A percentile compares a stretch with the other conserved stretches of the same genome.
These are phyloP conservation scores for Neuroterus valhalla DNA, from an alignment of 1,140 invertebrate genomes.

Conservation along the genomic window DNA sequence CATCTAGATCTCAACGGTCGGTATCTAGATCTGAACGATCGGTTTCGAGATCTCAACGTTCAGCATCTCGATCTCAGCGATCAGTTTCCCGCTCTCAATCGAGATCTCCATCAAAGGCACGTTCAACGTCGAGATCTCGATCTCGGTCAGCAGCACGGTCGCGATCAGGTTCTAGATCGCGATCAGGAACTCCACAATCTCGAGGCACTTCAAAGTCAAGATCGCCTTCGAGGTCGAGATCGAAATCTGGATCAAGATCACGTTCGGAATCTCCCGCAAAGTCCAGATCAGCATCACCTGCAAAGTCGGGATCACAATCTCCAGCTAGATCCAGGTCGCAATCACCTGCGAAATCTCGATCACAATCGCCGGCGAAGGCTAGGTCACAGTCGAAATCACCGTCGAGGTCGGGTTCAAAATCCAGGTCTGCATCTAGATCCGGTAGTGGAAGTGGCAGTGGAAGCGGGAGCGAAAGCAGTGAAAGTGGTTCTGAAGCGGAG, in stretches of 20 bases:
- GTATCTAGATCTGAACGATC: not conserved
- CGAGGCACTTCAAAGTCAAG: conserved; percentile 60
- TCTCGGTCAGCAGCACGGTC: conserved; percentile 59
- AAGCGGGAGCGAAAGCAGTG: conserved; percentile 62
- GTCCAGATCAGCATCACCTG: conserved; percentile 54
- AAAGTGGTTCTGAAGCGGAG: conserved; percentile 69
- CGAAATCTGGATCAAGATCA: conserved; percentile 55
- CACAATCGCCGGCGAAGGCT: conserved; percentile 59
- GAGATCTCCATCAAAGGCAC: conserved; percentile 36
- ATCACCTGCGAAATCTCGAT: conserved; percentile 67
- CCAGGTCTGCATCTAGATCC: conserved; percentile 53
- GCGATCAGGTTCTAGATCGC: conserved; percentile 56
- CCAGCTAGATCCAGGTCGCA: conserved; percentile 61
- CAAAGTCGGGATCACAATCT: conserved; percentile 41
- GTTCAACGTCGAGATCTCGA: conserved; percentile 58
- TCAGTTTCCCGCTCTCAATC: not conserved
- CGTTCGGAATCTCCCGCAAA: conserved; percentile 43
- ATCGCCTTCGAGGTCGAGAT: conserved; percentile 64
- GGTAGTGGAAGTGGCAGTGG: conserved; percentile 64
- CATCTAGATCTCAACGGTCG: not conserved
- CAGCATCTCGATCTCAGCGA: conserved; percentile 56
- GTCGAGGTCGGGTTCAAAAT: conserved; percentile 59
- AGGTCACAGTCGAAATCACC: conserved; percentile 62
- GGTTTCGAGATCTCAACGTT: conserved; percentile 43
- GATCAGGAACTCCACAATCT: conserved; percentile 45